Evolutionary conservation across 2,113 vertebrate genomes (phyloP).

Genomic region (Leucosticte australis): DNA sequence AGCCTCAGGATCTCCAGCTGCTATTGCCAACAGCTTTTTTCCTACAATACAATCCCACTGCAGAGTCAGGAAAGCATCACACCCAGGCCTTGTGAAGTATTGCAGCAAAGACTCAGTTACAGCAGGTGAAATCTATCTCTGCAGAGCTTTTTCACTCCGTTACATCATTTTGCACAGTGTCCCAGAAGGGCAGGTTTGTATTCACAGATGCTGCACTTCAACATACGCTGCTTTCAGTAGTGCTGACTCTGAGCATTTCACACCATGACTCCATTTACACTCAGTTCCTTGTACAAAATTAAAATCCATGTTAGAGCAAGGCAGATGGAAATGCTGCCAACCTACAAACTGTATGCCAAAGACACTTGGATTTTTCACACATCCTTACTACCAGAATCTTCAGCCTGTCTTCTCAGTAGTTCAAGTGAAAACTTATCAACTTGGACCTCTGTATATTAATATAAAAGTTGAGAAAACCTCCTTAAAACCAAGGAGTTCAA

Average conservation of each 20-base stretch:
- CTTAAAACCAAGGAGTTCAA: not conserved
- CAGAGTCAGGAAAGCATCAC: not conserved
- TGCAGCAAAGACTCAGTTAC: not conserved
- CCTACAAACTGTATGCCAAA: not conserved
- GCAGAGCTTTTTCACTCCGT: conserved; percentile 70
- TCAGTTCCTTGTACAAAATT: not conserved
- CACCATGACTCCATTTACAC: not conserved
- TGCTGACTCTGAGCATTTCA: conserved; percentile 24
- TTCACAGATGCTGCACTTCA: not conserved
- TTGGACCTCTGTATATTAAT: not conserved
- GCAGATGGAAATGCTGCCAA: not conserved
- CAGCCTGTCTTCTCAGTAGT: not conserved
- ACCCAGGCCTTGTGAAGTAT: not conserved
- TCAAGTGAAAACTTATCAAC: not conserved
- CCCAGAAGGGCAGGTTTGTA: conserved; percentile 68
- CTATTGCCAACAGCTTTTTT: not conserved
- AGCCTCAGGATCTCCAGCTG: not conserved
- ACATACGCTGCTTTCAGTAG: not conserved
- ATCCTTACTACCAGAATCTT: not conserved
- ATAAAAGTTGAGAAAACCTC: not conserved
- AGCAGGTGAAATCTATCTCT: conserved; percentile 11
- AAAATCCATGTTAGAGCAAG: not conserved
- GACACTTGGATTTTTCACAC: not conserved
- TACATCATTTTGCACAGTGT: conserved; percentile 77
- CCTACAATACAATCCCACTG: not conserved